Evolutionary conservation across 2,113 vertebrate genomes (phyloP), one percentile per base, ranked within the genome.

Genomic region (Balaeniceps rex): DNA sequence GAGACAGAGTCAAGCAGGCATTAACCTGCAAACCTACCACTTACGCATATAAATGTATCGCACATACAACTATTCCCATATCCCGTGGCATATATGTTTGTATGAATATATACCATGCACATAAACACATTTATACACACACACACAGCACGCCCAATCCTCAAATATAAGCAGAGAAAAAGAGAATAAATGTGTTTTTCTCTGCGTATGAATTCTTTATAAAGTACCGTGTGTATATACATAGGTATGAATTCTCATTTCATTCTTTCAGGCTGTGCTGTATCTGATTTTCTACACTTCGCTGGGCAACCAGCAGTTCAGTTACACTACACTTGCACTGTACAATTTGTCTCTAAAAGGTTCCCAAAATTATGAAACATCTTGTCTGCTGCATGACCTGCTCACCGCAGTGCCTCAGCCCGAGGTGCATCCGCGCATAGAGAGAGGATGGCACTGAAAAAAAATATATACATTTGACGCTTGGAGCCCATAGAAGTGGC

Each of bases 271-370:
- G 97, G 97, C 97, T 93, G 96, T 97, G 97, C 98, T 98, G 98
- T 97, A 99, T 99, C 98, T 99, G 98, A 99, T 99, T 99, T 98
- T 98, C 98, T 98, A 99, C 99, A 99, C 99, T 99, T 98, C 97
- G 97, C 93, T 98, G 98, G 98, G 98, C 98, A 98, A 98, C 98
- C 99, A 98, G 98, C 98, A 97, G 98, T 99, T 98, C 98, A 97
- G 98, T 98, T 98, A 98, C 98, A 98, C 98, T 97, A 98, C 98
- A 97, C 98, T 99, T 98, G 98, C 98, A 98, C 97, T 94, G 97
- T 97, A 98, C 99, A 99, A 99, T 99, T 98, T 98, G 98, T 98
- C 98, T 99, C 98, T 98, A 98, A 98, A 99, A 98, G 98, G 98
- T 98, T 98, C 98, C 98, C 98, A 97, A 98, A 98, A 99, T 98